A percentile compares a stretch with the other conserved stretches of the same genome.
Conservation (phyloP, 2,888 invertebrate genomes). For the Brachylomia viminalis region DNA sequence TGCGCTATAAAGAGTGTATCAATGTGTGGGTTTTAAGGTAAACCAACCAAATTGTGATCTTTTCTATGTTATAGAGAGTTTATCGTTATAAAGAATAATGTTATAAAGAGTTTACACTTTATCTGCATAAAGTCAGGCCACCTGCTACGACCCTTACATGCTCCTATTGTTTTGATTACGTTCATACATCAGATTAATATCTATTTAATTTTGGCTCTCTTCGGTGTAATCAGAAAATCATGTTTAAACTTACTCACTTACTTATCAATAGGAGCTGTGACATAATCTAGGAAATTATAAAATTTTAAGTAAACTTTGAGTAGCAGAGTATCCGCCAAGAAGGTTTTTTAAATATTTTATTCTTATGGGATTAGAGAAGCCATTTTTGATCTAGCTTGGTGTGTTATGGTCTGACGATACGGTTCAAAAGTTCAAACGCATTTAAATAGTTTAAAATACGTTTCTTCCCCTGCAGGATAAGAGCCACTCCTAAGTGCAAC, state of each 20-base stretch:
- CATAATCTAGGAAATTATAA: not conserved
- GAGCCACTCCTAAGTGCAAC: slow-evolving; percentile 23
- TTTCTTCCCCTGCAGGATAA: slow-evolving; percentile 1
- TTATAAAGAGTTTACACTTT: too few species aligned
- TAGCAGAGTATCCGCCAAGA: not conserved
- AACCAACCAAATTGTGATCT: too few species aligned
- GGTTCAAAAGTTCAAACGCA: not conserved
- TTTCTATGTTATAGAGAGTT: too few species aligned
- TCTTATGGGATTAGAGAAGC: not conserved
- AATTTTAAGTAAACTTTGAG: not conserved
- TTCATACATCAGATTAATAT: too few species aligned
- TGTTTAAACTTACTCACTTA: not conserved
- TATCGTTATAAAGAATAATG: too few species aligned
- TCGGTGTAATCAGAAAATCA: not conserved
- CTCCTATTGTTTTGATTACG: too few species aligned
- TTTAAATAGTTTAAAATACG: not conserved
- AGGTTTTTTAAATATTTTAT: not conserved
- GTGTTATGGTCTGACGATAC: not conserved
- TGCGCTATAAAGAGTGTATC: too few species aligned
- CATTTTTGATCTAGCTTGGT: not conserved
- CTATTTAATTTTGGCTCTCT: not conserved
- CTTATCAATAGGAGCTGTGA: not conserved
- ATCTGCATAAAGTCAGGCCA: too few species aligned
- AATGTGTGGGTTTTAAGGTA: too few species aligned
- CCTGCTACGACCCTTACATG: too few species aligned